These are phyloP conservation scores for Metallyticus violacea DNA, from an alignment of 2,888 invertebrate species.

Conservation along the genomic window DNA sequence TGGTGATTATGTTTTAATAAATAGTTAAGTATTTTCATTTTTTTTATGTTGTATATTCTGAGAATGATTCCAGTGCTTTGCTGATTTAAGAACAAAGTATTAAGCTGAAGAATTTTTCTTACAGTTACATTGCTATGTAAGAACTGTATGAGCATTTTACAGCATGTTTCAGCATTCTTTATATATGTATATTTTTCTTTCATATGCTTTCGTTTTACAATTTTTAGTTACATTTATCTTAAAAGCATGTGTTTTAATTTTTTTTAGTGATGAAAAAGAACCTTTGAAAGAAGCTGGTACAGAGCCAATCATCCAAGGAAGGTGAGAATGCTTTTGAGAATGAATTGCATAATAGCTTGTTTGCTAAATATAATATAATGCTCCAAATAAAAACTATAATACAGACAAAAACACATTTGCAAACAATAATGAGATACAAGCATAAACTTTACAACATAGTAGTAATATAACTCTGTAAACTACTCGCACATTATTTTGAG, in stretches of 20 bases:
- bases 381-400: no score
- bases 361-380: background rate
- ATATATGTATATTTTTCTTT: background rate
- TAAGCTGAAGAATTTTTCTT: background rate
- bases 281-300: slow-evolving; percentile 66
- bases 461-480: background rate
- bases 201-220: background rate
- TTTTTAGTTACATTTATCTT: background rate
- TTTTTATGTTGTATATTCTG: background rate
- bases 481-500: background rate
- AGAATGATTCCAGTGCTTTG: background rate
- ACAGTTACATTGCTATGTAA: background rate
- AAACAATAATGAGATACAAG: background rate
- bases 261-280: slow-evolving; percentile 74
- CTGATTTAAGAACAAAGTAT: background rate
- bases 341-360: background rate
- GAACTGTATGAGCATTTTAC: background rate
- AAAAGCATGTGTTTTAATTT: slow-evolving; percentile 16
- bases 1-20: background rate
- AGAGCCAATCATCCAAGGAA: slow-evolving; percentile 42
- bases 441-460: background rate
- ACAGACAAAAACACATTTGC: background rate
- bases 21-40: background rate
- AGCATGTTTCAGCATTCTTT: background rate
- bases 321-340: background rate